phyloP scores from a whole-genome alignment of 2,888 invertebrate genomes.

The Lithophane semibrunnea region DNA sequence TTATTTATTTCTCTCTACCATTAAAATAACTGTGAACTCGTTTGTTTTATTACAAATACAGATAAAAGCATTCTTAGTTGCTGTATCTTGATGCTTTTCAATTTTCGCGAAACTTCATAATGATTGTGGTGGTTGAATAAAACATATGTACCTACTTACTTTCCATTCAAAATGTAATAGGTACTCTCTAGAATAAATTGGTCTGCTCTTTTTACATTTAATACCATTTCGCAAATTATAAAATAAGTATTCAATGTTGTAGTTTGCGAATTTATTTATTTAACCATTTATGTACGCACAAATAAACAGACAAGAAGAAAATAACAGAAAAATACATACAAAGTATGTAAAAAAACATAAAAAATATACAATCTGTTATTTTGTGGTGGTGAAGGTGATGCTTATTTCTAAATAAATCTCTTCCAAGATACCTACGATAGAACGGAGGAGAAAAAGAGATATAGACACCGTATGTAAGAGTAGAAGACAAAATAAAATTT shows the following conservation, averaged over 20 bases:
- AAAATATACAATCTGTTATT: no score
- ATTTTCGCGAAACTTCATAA: conserved; percentile 6
- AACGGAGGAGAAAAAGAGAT: no score
- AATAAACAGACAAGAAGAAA: no score
- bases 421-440: no score
- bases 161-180: conserved; percentile 2
- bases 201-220: neutral
- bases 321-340: no score
- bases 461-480: no score
- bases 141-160: neutral
- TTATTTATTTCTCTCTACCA: conserved; percentile 37
- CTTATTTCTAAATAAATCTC: no score
- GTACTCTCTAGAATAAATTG: conserved; percentile 1
- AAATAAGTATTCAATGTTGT: neutral
- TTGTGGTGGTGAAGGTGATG: no score
- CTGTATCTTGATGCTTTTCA: conserved; percentile 1
- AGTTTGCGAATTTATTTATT: no score
- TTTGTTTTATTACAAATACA: conserved; percentile 26
- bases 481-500: no score
- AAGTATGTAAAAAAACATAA: no score
- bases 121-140: neutral
- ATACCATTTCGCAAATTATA: neutral
- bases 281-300: no score
- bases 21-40: conserved; percentile 13
- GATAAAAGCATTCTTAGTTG: conserved; percentile 14